A percentile compares a stretch with the other conserved stretches of the same genome.
Conservation (phyloP, 1,140 invertebrate species). For the Drosophila chauvacae region DNA sequence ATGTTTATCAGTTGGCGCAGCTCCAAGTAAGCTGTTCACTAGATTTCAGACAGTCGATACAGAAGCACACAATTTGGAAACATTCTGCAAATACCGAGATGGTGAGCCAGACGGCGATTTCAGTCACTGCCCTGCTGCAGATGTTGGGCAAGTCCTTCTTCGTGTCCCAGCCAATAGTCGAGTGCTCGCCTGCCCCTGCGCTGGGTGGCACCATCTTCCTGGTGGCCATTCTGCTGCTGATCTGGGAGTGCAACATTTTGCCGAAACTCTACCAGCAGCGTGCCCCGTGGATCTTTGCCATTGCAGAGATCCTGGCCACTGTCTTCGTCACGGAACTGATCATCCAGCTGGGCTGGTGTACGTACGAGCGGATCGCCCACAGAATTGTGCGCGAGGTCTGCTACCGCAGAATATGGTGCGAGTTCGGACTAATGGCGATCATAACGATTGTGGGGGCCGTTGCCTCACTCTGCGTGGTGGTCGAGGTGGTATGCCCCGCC, state of each 20-base stretch:
- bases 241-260: conserved; percentile 42
- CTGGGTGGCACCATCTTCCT: conserved; percentile 36
- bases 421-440: neutral
- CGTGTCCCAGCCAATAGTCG: conserved; percentile 14
- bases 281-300: conserved; percentile 22
- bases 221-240: conserved; percentile 20
- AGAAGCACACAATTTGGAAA: conserved; percentile 4
- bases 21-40: conserved; percentile 12
- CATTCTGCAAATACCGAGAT: conserved; percentile 12
- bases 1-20: conserved; percentile 17
- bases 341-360: conserved; percentile 33
- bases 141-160: conserved; percentile 39
- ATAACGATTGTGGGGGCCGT: conserved; percentile 5
- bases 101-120: conserved; percentile 46
- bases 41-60: conserved; percentile 2
- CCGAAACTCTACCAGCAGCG: conserved; percentile 8
- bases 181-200: conserved; percentile 14
- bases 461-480: conserved; percentile 21
- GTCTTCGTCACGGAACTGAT: conserved; percentile 40
- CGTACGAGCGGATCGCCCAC: conserved; percentile 26
- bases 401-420: conserved; percentile 38
- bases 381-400: conserved; percentile 18
- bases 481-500: conserved; percentile 8
- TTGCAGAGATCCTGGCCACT: conserved; percentile 38
- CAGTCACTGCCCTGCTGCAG: conserved; percentile 34